Evolutionary conservation across 2,888 invertebrate genomes (phyloP), one percentile per base, ranked within the genome.

Genomic region (Ectobius pallidus): DNA sequence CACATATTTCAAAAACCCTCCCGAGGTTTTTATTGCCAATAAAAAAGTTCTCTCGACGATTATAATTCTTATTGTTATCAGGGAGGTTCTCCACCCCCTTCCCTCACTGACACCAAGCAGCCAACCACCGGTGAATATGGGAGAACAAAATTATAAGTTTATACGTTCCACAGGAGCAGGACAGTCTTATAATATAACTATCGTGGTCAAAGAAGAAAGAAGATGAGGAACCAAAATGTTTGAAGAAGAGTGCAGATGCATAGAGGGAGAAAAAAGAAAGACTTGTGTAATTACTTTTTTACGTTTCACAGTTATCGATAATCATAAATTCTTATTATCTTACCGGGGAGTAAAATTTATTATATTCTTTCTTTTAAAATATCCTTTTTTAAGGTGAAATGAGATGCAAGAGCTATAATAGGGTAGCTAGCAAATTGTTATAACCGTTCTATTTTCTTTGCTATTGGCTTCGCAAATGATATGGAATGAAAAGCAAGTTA

Each of bases 1-100:
- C 70, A 70, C 70, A 70, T 70, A 70, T 61, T 70, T 70, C 70
- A 70, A 68, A 71, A 67, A n/a, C 65, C 62, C 67, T 63, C 62
- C 63, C 63, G 52, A 71, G 63, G 71, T 71, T 71, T 70, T 71
- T 71, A 71, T 71, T 71, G 63, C 71, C 71, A 71, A 71, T 71
- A 71, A 71, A 71, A 71, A 63, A 46, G 71, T 62, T 62, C 58
- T 70, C 70, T 22, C 42, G 70, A 70, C 58, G 70, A 70, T 70
- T 70, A 70, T 70, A 70, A 70, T 55, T 70, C 70, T 58, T 58
- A 58, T 58, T 58, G 58, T 70, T 70, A 70, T 70, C 70, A 70
- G 70, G 65, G 30, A 65, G 65, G 27, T 46, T 46, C 65, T 46
- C 25, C n/a, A 30, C 58, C 2, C 27, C 65, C 65, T 44, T 46